These are phyloP conservation scores for Lepidocyrtinus sp. DNA, from an alignment of 2,888 invertebrate genomes.

Conservation along the genomic window DNA sequence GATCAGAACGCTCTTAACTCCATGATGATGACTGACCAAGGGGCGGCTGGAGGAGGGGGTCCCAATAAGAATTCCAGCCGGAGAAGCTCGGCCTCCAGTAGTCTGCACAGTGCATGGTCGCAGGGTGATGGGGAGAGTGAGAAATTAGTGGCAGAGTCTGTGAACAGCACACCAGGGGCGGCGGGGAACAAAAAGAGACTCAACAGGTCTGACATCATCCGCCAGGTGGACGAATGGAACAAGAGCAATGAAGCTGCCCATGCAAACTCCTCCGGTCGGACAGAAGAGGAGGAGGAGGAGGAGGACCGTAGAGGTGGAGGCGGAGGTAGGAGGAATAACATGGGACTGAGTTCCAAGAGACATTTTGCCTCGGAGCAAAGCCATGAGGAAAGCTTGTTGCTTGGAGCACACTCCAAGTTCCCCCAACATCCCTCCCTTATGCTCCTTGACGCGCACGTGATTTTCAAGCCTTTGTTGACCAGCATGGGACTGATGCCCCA, in stretches of 20 bases:
- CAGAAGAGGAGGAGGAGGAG: background rate
- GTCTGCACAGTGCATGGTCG: slow-evolving; percentile 64
- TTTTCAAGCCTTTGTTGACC: slow-evolving; percentile 91
- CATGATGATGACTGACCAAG: slow-evolving; percentile 14
- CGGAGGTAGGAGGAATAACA: background rate
- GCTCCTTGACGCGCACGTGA: slow-evolving; percentile 92
- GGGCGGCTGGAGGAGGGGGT: too few relatives aligned
- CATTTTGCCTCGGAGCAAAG: slow-evolving; percentile 64
- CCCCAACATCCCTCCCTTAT: slow-evolving; percentile 69
- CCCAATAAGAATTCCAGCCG: slow-evolving; percentile 6
- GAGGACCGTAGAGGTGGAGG: slow-evolving; percentile 11
- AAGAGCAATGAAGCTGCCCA: slow-evolving; percentile 62
- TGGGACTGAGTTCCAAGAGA: slow-evolving; percentile 21
- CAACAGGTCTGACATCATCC: slow-evolving; percentile 62
- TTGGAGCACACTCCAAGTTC: slow-evolving; percentile 69
- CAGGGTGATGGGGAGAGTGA: slow-evolving; percentile 55
- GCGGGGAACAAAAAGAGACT: slow-evolving; percentile 42
- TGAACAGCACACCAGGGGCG: slow-evolving; percentile 63
- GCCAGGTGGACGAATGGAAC: slow-evolving; percentile 68
- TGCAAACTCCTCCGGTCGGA: background rate
- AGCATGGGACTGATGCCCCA: slow-evolving; percentile 93
- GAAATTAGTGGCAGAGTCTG: slow-evolving; percentile 56
- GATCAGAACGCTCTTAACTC: slow-evolving; percentile 42
- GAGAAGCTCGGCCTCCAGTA: slow-evolving; percentile 62
- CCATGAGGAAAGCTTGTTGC: slow-evolving; percentile 68